These are phyloP conservation scores for Macropus fuliginosus DNA, from an alignment of 2,797 vertebrate species.

Conservation along the genomic window DNA sequence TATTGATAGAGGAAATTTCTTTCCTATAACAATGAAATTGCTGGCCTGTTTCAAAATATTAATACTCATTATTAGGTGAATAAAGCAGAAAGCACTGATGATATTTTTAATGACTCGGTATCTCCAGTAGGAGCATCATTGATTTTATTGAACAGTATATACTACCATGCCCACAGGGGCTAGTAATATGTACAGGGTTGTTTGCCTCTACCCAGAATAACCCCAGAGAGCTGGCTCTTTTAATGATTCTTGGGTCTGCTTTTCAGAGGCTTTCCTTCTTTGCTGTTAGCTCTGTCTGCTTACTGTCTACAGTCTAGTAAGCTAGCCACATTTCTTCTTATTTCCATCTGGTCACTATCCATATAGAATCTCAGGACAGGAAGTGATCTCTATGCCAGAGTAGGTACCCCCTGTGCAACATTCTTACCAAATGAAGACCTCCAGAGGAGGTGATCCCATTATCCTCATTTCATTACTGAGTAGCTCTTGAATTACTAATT, in stretches of 20 bases:
- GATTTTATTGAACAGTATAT: neutral
- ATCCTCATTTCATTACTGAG: neutral
- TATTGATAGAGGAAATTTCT: neutral
- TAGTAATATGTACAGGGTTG: neutral
- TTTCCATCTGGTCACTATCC: neutral
- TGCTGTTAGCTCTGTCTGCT: neutral
- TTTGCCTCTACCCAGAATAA: neutral
- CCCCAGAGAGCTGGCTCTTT: neutral
- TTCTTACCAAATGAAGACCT: neutral
- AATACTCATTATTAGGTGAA: neutral
- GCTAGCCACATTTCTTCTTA: neutral
- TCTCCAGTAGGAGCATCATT: neutral
- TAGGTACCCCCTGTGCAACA: neutral
- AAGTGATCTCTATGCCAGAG: neutral
- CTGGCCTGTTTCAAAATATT: neutral
- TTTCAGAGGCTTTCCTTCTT: neutral
- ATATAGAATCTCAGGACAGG: neutral
- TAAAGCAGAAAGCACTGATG: neutral
- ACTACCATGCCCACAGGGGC: neutral
- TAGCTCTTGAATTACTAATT: neutral
- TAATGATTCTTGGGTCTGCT: neutral
- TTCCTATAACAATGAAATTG: neutral
- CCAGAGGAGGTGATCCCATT: neutral
- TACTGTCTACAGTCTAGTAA: neutral
- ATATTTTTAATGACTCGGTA: neutral